Percentiles rank a stretch among this genome's conserved stretches.
These are phyloP conservation scores for Dorcus hopei DNA, from an alignment of 2,888 invertebrate genomes.

Conservation along the genomic window DNA sequence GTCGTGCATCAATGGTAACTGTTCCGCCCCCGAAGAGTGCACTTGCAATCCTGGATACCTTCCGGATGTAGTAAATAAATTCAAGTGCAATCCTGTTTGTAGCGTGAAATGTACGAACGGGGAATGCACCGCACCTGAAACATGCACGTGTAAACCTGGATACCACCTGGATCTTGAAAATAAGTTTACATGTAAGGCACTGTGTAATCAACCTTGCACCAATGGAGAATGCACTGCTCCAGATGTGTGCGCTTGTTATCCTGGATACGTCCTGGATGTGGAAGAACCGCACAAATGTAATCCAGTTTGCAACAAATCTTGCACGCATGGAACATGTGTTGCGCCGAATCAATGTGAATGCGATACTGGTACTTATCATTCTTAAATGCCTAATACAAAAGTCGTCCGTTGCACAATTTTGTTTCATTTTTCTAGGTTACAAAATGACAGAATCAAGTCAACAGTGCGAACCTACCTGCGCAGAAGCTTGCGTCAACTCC, in stretches of 20 bases:
- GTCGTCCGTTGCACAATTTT: too few relatives aligned
- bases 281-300: constrained; percentile 16
- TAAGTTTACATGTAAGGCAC: background rate
- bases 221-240: constrained; percentile 6
- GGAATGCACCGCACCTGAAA: constrained; percentile 22
- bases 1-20: constrained; percentile 48
- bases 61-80: background rate
- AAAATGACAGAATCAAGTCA: constrained; percentile 9
- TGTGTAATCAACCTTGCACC: constrained; percentile 27
- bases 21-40: constrained; percentile 15
- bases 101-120: constrained; percentile 17
- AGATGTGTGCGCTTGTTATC: constrained; percentile 3
- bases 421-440: constrained; percentile 13
- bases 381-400: too few relatives aligned
- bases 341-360: constrained; percentile 38
- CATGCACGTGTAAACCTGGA: constrained; percentile 17
- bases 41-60: constrained; percentile 17
- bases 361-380: constrained; percentile 13
- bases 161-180: background rate
- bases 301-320: constrained; percentile 18
- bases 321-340: constrained; percentile 40
- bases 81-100: constrained; percentile 20
- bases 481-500: constrained; percentile 23
- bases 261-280: constrained; percentile 5
- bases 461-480: constrained; percentile 27